Evolutionary conservation across 2,888 invertebrate genomes (phyloP).

Genomic region (Drosophila anomelani): DNA sequence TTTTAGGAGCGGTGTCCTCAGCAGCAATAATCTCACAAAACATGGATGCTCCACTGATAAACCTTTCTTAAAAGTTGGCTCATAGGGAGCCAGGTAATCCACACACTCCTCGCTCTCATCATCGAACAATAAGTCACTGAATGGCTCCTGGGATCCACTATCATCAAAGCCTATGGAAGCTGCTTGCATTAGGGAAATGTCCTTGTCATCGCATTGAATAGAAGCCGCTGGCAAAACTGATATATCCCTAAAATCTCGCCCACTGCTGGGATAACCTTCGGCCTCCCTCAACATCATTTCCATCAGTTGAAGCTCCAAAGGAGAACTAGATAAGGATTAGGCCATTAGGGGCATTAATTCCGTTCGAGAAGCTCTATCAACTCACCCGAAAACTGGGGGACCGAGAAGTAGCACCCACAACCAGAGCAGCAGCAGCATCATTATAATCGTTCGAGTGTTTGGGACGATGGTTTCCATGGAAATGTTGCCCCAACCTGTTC

Average conservation of each 20-base stretch:
- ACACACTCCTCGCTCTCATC: conserved; percentile 58
- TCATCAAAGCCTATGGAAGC: conserved; percentile 64
- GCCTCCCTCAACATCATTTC: conserved; percentile 63
- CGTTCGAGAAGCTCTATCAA: background rate
- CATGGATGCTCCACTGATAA: conserved; percentile 63
- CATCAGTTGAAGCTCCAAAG: conserved; percentile 61
- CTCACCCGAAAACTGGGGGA: conserved; percentile 51
- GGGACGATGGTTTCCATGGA: conserved; percentile 70
- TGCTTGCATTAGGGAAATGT: background rate
- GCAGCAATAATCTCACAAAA: conserved; percentile 56
- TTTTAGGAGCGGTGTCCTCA: conserved; percentile 52
- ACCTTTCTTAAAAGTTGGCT: conserved; percentile 3
- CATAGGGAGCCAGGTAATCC: conserved; percentile 47
- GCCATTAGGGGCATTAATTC: background rate
- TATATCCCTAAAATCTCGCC: conserved; percentile 38
- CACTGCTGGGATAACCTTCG: conserved; percentile 37
- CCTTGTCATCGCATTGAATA: conserved; percentile 61
- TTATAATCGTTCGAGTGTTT: conserved; percentile 50
- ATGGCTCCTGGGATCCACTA: conserved; percentile 54
- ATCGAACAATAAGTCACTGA: conserved; percentile 31
- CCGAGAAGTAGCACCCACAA: conserved; percentile 44
- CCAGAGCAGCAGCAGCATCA: conserved; percentile 38
- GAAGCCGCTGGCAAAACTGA: conserved; percentile 46
- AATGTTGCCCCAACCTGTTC: conserved; percentile 62
- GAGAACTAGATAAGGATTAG: conserved; percentile 45